Evolutionary conservation across 2,888 invertebrate species (phyloP), one percentile per base, ranked within the genome.

Genomic region (Tyria jacobaeae): DNA sequence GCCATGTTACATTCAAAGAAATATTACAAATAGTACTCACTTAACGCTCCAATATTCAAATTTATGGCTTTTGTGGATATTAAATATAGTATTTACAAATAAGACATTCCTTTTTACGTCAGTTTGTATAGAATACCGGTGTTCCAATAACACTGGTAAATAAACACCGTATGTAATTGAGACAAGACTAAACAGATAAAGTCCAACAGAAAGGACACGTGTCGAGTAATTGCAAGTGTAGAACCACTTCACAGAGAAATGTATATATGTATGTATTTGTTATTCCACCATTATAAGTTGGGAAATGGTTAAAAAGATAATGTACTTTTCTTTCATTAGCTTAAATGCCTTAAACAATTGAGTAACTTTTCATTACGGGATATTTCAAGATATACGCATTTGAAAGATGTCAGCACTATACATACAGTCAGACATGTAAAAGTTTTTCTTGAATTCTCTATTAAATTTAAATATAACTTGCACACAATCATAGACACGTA

Each of bases 11-110:
- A 68, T 68, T 73, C 65, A 66, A 76, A 76, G 74, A 81, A 83
- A 82, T 77, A 80, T 75, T 78, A 77, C 84, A 82, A 86, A 85
- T 83, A 81, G 76, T 66, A 67, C 66, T 74, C 66, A 68, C 66
- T 70, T 67, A 75, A 68, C 66, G 55, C 60, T 64, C 65, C 59
- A 60, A 65, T 64, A 76, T 73, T 57, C 53, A 68, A 75, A 76
- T 79, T 79, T 80, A 80, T 75, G 68, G 55, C 59, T 70, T 71
- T 76, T 68, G 62, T 60, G 44, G 41, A 41, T 39, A 72, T 76
- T 63, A 68, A 35, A 31, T 71, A 56, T 68, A 68, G 62, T 62
- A 59, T 66, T 75, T 64, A 70, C 69, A 72, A 68, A 64, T 73
- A 62, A 72, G 70, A 73, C 66, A 75, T 79, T 73, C 71, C 66